phyloP scores from a whole-genome alignment of 2,888 invertebrate genomes.

The Cantharis lateralis region DNA sequence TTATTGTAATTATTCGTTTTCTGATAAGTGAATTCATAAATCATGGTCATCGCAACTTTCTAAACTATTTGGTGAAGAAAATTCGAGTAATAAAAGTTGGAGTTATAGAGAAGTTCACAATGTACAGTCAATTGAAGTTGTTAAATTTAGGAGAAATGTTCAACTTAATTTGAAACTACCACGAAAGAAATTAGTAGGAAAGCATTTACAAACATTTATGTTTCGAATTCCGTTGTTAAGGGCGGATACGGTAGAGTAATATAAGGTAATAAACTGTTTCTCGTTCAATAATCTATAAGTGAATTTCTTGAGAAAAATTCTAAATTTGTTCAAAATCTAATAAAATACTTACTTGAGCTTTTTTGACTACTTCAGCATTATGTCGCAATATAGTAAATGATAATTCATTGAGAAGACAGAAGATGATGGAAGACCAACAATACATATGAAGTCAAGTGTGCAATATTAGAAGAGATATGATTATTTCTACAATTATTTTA shows the following conservation, averaged over 20 bases:
- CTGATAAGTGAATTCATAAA: too few species aligned
- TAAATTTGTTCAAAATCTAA: background rate
- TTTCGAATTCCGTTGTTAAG: background rate
- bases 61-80: too few species aligned
- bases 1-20: too few species aligned
- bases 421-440: background rate
- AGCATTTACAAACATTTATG: background rate
- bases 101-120: too few species aligned
- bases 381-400: background rate
- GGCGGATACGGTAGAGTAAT: background rate
- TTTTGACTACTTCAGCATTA: background rate
- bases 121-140: background rate
- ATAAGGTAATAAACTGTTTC: background rate
- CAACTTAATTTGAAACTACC: too few species aligned
- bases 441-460: background rate
- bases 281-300: background rate
- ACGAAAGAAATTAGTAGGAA: background rate
- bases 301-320: background rate
- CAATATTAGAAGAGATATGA: background rate
- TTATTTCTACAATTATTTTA: background rate
- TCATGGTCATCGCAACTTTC: too few species aligned
- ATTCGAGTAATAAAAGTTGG: too few species aligned
- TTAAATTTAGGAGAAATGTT: background rate
- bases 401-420: background rate
- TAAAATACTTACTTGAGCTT: background rate